Conservation (phyloP, 2,797 vertebrate genomes). For the Amblyraja radiata region DNA sequence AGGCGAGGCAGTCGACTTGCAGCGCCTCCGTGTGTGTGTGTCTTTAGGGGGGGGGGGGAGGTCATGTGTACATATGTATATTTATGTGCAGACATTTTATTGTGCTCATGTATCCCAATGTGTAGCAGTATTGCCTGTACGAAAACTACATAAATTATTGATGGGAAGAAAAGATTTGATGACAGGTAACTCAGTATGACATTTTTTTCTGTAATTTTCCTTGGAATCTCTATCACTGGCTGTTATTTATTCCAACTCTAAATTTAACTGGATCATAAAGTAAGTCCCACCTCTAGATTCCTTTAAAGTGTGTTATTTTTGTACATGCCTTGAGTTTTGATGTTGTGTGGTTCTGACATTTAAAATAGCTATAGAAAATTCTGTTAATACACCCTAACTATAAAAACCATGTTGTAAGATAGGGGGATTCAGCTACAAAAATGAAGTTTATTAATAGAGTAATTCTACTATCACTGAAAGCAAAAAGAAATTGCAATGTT, state of each 20-base stretch:
- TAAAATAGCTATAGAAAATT: background rate
- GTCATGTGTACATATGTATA: no score
- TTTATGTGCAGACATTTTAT: background rate
- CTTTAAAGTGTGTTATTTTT: background rate
- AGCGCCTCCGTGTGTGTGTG: background rate
- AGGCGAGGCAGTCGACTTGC: no score
- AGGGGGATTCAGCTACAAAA: background rate
- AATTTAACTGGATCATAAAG: background rate
- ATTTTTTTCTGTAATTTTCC: background rate
- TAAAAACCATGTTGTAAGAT: background rate
- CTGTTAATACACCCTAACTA: background rate
- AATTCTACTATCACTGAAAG: background rate
- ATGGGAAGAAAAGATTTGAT: background rate
- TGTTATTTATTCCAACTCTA: background rate
- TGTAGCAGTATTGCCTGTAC: background rate
- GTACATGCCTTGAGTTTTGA: background rate
- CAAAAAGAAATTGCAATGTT: background rate
- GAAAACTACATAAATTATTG: background rate
- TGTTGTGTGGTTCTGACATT: background rate
- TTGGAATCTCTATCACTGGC: background rate
- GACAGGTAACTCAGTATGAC: background rate
- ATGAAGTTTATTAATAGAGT: background rate
- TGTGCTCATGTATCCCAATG: background rate
- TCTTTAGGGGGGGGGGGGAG: background rate
- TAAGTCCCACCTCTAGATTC: background rate